A percentile compares a stretch with the other conserved stretches of the same genome.
Evolutionary conservation across 2,113 vertebrate species (phyloP).

Genomic region (Carlito syrichta): DNA sequence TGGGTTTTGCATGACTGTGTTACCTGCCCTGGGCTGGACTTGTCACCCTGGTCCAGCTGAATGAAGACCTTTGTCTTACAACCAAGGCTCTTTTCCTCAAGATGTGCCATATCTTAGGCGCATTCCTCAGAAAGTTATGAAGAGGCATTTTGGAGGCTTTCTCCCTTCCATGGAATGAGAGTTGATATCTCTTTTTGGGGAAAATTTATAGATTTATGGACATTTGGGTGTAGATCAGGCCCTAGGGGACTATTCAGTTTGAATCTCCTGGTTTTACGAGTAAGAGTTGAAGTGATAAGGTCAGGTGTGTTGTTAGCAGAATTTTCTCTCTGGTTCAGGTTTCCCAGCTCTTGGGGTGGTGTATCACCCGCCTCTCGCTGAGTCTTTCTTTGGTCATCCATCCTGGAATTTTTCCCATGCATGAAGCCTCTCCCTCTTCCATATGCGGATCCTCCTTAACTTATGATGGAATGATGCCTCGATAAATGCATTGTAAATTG

Average conservation of each 20-base stretch:
- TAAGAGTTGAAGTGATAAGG: not conserved
- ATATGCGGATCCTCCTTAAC: not conserved
- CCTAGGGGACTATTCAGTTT: not conserved
- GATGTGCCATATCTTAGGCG: accelerated
- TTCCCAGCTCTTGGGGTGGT: too few species aligned
- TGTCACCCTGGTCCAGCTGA: not conserved
- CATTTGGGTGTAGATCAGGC: not conserved
- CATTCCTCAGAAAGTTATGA: not conserved
- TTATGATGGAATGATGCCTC: not conserved
- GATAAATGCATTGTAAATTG: not conserved
- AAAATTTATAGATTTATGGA: not conserved
- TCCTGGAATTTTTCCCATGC: not conserved
- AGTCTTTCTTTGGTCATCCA: accelerated
- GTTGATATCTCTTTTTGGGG: not conserved
- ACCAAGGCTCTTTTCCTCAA: not conserved
- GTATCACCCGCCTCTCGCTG: accelerated
- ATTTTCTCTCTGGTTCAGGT: not conserved
- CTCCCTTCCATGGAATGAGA: not conserved
- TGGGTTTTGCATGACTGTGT: accelerated
- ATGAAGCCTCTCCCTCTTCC: too few species aligned
- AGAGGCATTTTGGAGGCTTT: too few species aligned
- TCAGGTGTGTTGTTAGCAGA: not conserved
- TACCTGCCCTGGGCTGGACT: not conserved
- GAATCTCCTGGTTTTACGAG: not conserved
- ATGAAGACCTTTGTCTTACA: not conserved